These are phyloP conservation scores for Ranitomeya imitator DNA, from an alignment of 2,113 vertebrate genomes.

Conservation along the genomic window DNA sequence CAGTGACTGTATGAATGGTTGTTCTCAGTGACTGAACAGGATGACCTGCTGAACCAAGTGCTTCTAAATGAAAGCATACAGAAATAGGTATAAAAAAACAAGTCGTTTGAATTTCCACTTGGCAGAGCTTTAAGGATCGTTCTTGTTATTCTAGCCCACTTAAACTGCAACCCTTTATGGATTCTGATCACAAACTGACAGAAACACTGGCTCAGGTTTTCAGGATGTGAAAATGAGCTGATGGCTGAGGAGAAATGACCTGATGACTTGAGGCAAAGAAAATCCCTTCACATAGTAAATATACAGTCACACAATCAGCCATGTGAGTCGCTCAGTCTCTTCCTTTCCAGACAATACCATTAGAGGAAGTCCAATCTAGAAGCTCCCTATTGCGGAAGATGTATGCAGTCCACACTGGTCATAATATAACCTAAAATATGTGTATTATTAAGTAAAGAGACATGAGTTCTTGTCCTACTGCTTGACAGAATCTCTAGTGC, in stretches of 20 bases:
- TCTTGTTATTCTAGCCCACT: slow-evolving; percentile 53
- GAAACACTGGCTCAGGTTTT: slow-evolving; percentile 34
- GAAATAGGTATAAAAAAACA: slow-evolving; percentile 50
- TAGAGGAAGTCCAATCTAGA: background rate
- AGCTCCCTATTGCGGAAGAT: too few relatives aligned
- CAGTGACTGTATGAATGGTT: slow-evolving; percentile 49
- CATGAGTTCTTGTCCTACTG: too few relatives aligned
- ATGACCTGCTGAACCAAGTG: slow-evolving; percentile 49
- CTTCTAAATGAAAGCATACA: slow-evolving; percentile 57
- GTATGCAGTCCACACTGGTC: too few relatives aligned
- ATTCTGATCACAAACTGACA: slow-evolving; percentile 38
- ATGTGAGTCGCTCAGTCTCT: background rate
- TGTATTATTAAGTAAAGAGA: too few relatives aligned
- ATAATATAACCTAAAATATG: too few relatives aligned
- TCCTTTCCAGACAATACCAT: slow-evolving; percentile 20
- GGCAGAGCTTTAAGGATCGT: slow-evolving; percentile 47
- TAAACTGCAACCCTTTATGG: slow-evolving; percentile 52
- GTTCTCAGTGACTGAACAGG: slow-evolving; percentile 54
- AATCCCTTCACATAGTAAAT: slow-evolving; percentile 20
- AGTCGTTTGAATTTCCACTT: slow-evolving; percentile 54
- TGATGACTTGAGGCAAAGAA: slow-evolving; percentile 42
- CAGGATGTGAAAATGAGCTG: slow-evolving; percentile 48
- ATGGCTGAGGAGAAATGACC: slow-evolving; percentile 26
- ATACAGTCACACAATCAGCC: background rate
- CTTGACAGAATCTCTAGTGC: too few relatives aligned